phyloP scores from a whole-genome alignment of 2,797 vertebrate genomes.

The Aotus griseimembra region DNA sequence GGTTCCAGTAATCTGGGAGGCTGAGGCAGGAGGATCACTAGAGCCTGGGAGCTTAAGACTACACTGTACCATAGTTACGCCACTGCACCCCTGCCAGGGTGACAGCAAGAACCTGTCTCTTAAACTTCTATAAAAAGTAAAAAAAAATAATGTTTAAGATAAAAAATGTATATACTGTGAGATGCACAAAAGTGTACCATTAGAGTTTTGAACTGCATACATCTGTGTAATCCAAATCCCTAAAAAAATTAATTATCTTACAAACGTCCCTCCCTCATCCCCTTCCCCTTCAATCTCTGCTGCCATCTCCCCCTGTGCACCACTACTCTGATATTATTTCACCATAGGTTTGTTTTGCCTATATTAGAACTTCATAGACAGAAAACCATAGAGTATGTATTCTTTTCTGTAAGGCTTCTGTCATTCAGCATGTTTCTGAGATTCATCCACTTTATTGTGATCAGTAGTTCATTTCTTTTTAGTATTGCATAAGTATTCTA shows the following conservation, averaged over 20 bases:
- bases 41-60: not conserved
- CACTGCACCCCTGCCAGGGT: not conserved
- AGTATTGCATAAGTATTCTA: not conserved
- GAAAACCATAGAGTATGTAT: not conserved
- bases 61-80: not conserved
- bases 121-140: not conserved
- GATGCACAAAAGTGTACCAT: not conserved
- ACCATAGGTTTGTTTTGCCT: not conserved
- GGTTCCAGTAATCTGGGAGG: not conserved
- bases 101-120: not conserved
- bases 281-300: not conserved
- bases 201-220: not conserved
- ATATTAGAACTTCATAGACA: not conserved
- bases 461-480: slow-evolving; percentile 1
- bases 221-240: not conserved
- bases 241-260: not conserved
- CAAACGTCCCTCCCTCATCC: not conserved
- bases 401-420: not conserved
- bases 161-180: slow-evolving; percentile 16
- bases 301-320: not conserved
- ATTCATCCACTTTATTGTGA: not conserved
- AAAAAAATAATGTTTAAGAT: not conserved
- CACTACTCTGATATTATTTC: not conserved
- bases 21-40: not conserved
- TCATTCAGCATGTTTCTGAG: not conserved